A percentile compares a stretch with the other conserved stretches of the same genome.
phyloP scores from a whole-genome alignment of 2,797 vertebrate species.

The Alexandromys oeconomus region DNA sequence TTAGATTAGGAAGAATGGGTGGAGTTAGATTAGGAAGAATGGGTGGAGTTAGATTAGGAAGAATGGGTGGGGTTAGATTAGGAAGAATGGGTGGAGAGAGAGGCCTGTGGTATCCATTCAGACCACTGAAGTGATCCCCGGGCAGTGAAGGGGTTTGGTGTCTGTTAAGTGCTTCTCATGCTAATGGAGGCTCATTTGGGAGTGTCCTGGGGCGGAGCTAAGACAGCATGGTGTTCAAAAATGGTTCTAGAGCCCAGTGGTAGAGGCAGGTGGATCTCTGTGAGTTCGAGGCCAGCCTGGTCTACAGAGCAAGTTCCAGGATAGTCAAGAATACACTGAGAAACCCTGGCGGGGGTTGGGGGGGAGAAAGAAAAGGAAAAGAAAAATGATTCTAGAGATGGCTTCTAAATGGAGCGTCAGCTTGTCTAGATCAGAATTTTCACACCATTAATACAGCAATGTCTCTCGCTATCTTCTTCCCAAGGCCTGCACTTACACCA shows the following conservation, averaged over 20 bases:
- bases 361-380: no score
- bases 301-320: no score
- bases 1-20: conserved; percentile 32
- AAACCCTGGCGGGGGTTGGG: no score
- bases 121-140: neutral
- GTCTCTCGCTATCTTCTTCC: neutral
- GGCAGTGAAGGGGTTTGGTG: neutral
- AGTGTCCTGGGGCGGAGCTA: neutral
- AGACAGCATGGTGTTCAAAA: neutral
- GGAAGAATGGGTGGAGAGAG: conserved; percentile 51
- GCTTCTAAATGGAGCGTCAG: neutral
- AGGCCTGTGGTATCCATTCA: neutral
- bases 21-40: neutral
- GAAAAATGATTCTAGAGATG: neutral
- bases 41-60: no score
- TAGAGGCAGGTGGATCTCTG: no score
- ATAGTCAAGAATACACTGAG: no score
- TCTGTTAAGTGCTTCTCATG: neutral
- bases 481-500: conserved; percentile 51
- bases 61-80: no score
- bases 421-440: neutral
- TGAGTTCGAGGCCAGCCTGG: no score
- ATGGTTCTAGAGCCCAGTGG: neutral
- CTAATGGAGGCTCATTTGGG: neutral
- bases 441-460: neutral